Conservation (phyloP, 2,888 invertebrate species). For the Leucozona laternaria region DNA sequence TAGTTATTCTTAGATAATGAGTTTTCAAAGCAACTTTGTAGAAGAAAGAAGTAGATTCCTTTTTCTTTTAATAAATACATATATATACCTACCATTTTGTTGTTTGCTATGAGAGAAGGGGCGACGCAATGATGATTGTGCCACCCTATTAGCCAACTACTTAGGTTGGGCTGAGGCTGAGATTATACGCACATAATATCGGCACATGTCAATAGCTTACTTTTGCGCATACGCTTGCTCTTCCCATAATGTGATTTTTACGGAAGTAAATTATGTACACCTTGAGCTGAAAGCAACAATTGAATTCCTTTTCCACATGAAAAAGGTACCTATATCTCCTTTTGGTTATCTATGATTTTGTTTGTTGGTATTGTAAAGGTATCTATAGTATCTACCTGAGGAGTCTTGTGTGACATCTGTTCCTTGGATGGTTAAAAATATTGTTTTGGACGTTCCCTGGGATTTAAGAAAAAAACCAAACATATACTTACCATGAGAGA, state of each 20-base stretch:
- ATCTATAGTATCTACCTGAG: slow-evolving; percentile 63
- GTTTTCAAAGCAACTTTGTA: slow-evolving; percentile 29
- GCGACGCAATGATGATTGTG: slow-evolving; percentile 43
- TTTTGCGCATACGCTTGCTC: slow-evolving; percentile 64
- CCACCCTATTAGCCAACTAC: slow-evolving; percentile 70
- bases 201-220: slow-evolving; percentile 72
- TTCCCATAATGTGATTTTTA: slow-evolving; percentile 55
- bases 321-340: neutral
- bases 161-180: slow-evolving; percentile 48
- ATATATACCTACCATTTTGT: no score
- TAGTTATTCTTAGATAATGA: slow-evolving; percentile 64
- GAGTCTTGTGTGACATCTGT: slow-evolving; percentile 62
- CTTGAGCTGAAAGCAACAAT: slow-evolving; percentile 56
- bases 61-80: neutral
- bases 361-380: neutral
- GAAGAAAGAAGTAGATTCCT: slow-evolving; percentile 19
- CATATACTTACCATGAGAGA: slow-evolving; percentile 30
- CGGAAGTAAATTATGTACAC: slow-evolving; percentile 73
- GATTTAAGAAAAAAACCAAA: slow-evolving; percentile 50
- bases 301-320: slow-evolving; percentile 41
- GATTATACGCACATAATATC: slow-evolving; percentile 57
- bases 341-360: slow-evolving; percentile 18
- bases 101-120: slow-evolving; percentile 29
- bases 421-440: slow-evolving; percentile 16
- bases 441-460: slow-evolving; percentile 22